These are phyloP conservation scores for Eulemur macaco DNA, from an alignment of 2,113 vertebrate genomes.

Conservation along the genomic window DNA sequence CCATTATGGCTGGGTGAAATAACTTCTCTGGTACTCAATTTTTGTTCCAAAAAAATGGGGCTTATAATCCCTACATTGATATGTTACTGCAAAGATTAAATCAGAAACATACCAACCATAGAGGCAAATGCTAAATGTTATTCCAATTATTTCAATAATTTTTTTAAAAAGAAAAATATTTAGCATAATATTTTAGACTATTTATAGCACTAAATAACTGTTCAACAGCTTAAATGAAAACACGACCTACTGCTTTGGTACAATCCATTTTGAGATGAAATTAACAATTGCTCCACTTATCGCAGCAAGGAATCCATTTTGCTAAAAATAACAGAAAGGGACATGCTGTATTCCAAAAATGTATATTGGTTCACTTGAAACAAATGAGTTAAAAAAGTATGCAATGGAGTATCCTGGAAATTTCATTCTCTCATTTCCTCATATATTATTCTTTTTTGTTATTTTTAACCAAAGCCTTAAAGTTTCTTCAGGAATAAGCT, in stretches of 20 bases:
- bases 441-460: constrained; percentile 64
- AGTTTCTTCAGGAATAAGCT: constrained; percentile 65
- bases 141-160: constrained; percentile 20
- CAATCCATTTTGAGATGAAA: constrained; percentile 81
- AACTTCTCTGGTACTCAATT: neutral
- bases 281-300: constrained; percentile 83
- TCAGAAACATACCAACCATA: neutral
- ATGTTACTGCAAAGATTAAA: neutral
- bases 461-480: constrained; percentile 64
- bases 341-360: constrained; percentile 75
- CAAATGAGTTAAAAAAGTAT: constrained; percentile 80
- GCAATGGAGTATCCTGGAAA: constrained; percentile 66
- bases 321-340: constrained; percentile 81
- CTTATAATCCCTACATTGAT: neutral
- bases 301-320: constrained; percentile 85
- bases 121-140: neutral
- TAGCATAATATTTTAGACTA: constrained; percentile 65
- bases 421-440: constrained; percentile 74
- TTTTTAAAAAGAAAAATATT: neutral
- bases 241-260: constrained; percentile 77
- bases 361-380: constrained; percentile 76
- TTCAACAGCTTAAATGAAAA: constrained; percentile 80
- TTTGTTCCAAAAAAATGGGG: neutral
- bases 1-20: neutral
- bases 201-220: constrained; percentile 67